Percentiles rank a stretch among this genome's conserved stretches.
Conservation (phyloP, 2,888 invertebrate species). For the Eretmocerus hayati region DNA sequence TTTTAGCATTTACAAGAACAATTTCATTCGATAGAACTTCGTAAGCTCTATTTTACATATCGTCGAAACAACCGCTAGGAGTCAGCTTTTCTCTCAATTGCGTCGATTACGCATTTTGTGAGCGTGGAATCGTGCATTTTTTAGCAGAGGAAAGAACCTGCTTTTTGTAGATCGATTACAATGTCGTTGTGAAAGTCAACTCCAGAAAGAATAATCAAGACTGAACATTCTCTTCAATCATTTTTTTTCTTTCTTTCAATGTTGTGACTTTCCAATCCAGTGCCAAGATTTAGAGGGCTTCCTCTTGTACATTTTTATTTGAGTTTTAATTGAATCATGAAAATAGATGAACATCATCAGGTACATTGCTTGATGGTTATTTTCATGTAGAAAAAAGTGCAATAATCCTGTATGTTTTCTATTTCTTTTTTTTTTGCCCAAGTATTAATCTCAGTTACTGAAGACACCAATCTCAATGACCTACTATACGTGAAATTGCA, state of each 20-base stretch:
- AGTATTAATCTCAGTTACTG: background rate
- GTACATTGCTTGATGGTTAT: too few relatives aligned
- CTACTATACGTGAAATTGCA: constrained; percentile 13
- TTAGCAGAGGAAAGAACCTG: constrained; percentile 5
- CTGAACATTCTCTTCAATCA: constrained; percentile 20
- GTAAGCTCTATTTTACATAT: constrained; percentile 5
- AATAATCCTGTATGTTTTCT: background rate
- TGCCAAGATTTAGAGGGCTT: constrained; percentile 3
- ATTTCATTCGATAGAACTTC: constrained; percentile 5
- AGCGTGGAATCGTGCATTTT: constrained; percentile 12
- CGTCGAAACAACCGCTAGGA: constrained; percentile 5
- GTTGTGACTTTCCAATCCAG: background rate
- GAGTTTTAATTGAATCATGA: background rate
- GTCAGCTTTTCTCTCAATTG: constrained; percentile 15
- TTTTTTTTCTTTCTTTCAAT: constrained; percentile 5
- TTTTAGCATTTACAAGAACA: constrained; percentile 4
- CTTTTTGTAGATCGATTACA: constrained; percentile 6
- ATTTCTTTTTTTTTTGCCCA: constrained; percentile 3
- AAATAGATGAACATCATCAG: too few relatives aligned
- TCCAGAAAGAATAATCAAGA: constrained; percentile 18
- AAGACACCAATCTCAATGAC: constrained; percentile 3
- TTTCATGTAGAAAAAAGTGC: background rate
- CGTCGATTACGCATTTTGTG: constrained; percentile 17
- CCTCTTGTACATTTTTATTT: constrained; percentile 6
- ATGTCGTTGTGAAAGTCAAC: constrained; percentile 14